A percentile compares a stretch with the other conserved stretches of the same genome.
These are phyloP conservation scores for Chrysoperla carnea DNA, from an alignment of 1,140 invertebrate species.

Conservation along the genomic window DNA sequence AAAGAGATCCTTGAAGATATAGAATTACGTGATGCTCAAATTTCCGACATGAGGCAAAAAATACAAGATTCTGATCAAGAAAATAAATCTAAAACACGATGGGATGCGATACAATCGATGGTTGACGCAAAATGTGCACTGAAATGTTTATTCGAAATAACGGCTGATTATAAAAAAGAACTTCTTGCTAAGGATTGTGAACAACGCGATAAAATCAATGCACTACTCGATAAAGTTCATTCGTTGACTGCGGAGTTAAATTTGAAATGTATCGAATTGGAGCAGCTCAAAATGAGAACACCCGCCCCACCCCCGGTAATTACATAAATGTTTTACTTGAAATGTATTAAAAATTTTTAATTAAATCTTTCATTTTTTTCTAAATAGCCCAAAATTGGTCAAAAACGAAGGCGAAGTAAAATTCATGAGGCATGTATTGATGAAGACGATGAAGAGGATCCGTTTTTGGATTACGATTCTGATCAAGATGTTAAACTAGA, in stretches of 20 bases:
- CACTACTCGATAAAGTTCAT: conserved; percentile 18
- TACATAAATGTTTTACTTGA: too few species aligned
- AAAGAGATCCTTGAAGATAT: conserved; percentile 46
- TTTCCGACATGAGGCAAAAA: conserved; percentile 68
- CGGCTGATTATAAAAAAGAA: conserved; percentile 24
- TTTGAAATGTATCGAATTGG: not conserved
- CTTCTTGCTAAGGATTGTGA: conserved; percentile 17
- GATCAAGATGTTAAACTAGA: too few species aligned
- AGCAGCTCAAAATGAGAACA: not conserved
- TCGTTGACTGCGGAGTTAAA: conserved; percentile 7
- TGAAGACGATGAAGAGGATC: too few species aligned
- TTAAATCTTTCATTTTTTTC: too few species aligned
- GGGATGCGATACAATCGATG: conserved; percentile 44
- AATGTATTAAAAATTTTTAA: too few species aligned
- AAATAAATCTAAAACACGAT: conserved; percentile 34
- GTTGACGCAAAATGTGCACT: conserved; percentile 42
- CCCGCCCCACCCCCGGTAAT: not conserved
- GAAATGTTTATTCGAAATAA: conserved; percentile 35
- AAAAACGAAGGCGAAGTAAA: too few species aligned
- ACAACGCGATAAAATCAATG: conserved; percentile 11
- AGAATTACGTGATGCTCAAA: conserved; percentile 56
- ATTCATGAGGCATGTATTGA: too few species aligned
- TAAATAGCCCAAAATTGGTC: too few species aligned
- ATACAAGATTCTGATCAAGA: conserved; percentile 57
- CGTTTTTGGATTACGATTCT: too few species aligned